A percentile compares a stretch with the other conserved stretches of the same genome.
Conservation (phyloP, 2,113 vertebrate genomes). For the Cinclus mexicanus region DNA sequence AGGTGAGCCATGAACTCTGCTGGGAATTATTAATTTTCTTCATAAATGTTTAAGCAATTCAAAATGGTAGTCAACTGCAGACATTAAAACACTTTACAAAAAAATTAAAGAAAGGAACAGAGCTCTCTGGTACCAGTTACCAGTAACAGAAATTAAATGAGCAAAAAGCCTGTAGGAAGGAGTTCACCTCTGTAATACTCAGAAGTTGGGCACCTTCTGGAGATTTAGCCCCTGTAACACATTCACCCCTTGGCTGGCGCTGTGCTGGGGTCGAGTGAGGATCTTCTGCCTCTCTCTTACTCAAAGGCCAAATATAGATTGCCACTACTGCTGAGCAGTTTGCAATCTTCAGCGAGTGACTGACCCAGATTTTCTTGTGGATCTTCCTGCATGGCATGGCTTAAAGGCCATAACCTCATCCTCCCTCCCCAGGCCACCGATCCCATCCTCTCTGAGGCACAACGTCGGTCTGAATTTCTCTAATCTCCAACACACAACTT, state of each 20-base stretch:
- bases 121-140: neutral
- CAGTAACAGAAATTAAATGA: neutral
- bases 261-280: neutral
- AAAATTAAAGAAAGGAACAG: neutral
- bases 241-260: neutral
- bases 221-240: neutral
- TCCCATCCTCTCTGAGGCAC: neutral
- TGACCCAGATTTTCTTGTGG: constrained; percentile 45
- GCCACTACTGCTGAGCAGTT: neutral
- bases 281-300: neutral
- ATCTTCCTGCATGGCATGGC: neutral
- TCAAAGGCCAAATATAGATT: neutral
- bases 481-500: neutral
- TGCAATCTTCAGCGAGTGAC: neutral
- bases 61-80: neutral
- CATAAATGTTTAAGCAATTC: neutral
- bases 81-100: neutral
- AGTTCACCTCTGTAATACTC: neutral
- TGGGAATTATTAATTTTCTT: neutral
- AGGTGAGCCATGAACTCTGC: neutral
- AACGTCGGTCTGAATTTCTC: neutral
- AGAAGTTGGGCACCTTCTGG: neutral
- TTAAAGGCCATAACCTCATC: constrained; percentile 34
- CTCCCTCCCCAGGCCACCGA: neutral
- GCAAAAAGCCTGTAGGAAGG: neutral